phyloP scores from a whole-genome alignment of 2,113 vertebrate species.

The Seriola dumerili region DNA sequence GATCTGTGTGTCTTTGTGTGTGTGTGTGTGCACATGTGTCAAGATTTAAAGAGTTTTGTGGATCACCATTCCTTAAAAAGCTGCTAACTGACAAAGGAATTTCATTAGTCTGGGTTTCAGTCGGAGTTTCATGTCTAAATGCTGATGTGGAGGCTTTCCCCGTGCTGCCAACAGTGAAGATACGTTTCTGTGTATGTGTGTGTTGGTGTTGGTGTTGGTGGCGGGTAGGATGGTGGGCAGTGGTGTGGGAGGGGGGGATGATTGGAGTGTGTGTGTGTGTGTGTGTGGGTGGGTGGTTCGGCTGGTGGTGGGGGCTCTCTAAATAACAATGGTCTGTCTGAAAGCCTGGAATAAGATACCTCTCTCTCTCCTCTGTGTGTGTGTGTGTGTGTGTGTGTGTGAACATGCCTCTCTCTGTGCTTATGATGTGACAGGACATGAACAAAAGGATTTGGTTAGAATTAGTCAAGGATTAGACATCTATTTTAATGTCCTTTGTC shows the following conservation, averaged over 20 bases:
- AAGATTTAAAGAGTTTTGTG: conserved; percentile 13
- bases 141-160: conserved; percentile 53
- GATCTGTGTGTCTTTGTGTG: conserved; percentile 8
- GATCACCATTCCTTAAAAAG: conserved; percentile 30
- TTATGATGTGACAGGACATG: conserved; percentile 54
- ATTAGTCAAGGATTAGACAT: conserved; percentile 75
- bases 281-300: conserved; percentile 51
- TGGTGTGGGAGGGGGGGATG: conserved; percentile 60
- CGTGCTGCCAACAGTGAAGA: conserved; percentile 32
- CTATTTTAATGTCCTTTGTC: conserved; percentile 74
- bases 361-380: conserved; percentile 20
- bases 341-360: conserved; percentile 63
- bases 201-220: conserved; percentile 9
- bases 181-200: conserved; percentile 14
- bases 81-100: conserved; percentile 36
- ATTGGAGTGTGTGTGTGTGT: conserved; percentile 64
- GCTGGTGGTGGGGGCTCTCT: conserved; percentile 60
- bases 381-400: conserved; percentile 9
- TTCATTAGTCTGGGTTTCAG: conserved; percentile 48
- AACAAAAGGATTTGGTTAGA: conserved; percentile 71
- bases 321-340: conserved; percentile 70
- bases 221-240: conserved; percentile 59
- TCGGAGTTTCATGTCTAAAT: conserved; percentile 51
- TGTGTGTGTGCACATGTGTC: conserved; percentile 3
- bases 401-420: conserved; percentile 39